Base-by-base conservation (phyloP, 2,113 vertebrate species). In the Rhabdornis inornatus region DNA sequence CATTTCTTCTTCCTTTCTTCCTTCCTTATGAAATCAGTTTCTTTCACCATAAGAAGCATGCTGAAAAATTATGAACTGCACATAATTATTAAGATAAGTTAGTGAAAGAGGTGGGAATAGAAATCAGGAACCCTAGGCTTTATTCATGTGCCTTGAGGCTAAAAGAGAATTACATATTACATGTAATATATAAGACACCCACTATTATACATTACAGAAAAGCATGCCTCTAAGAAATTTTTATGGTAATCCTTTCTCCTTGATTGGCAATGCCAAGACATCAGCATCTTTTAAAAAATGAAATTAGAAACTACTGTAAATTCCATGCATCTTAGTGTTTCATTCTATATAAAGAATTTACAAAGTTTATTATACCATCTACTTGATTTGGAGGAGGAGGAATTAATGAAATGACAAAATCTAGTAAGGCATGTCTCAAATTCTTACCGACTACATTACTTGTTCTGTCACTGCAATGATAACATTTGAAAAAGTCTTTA, bases 31-130 rank as follows among this genome's bases (percentile, higher is more conserved):
- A 92, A 92, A 86, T 65, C 25, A 49, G 10, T 70, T 90, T 79
- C 71, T 94, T 30, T 81, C 74, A 55, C 69, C 27, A n/a, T 23
- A 81, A 78, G 72, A 87, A 87, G 60, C 42, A 77, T 16, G 27
- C 8, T 69, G 40, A 35, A 59, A 92, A 92, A 90, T 49, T 83
- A 63, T 53, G 37, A 87, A 76, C 40, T 61, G 56, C 17, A 86
- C 83, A 92, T 61, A 82, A 70, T 89, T 92, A 85, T 81, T 93
- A 91, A 95, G 71, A 77, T 70, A 79, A 86, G 64, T 86, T 83
- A 87, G 35, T 60, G 61, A 79, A 90, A 76, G 69, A 83, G n/a
- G 44, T 55, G 23, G 60, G 77, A 95, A 84, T 33, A 87, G 63
- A 93, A 92, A 72, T 87, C 21, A 47, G 50, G 82, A 87, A 61